Evolutionary conservation across 2,797 vertebrate species (phyloP), one percentile per base, ranked within the genome.

Genomic region (Lithobates pipiens): DNA sequence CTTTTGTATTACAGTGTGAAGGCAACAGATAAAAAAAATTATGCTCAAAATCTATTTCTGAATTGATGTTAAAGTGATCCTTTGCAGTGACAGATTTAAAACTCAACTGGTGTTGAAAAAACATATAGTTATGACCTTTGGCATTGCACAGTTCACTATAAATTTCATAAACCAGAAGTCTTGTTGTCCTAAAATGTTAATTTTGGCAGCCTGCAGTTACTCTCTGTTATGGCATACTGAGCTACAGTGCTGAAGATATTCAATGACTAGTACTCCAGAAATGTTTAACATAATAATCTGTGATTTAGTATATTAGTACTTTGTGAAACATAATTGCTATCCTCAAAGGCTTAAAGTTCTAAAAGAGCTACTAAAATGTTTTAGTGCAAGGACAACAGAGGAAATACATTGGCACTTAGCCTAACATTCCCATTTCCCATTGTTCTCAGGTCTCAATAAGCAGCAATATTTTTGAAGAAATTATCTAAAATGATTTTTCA

Each of bases 281-380:
- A 70, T 80, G 44, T 72, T 61, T 57, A 29, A 72, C 54, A n/a
- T 27, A 71, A 80, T 80, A 80, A 50, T 9, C 18, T 80, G n/a
- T 54, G 46, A 80, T 80, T 80, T 72, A 72, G 44, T 57, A 39
- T 25, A 80, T 54, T 71, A 71, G 27, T 67, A 32, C 32, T 46
- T 44, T 70, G 23, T 70, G 42, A 80, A 71, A 4, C 11, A 36
- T 50, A 71, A 71, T 10, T 34, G 29, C 18, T 68, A 67, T 65
- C 54, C 61, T 46, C 65, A 21, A 34, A 54, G 68, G 15, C 50
- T 80, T 34, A 11, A 23, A n/a, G 23, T 42, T 1, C 46, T 23
- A 72, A 65, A 61, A 36, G 69, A 34, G 68, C 67, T 57, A 46
- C 46, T 46, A 36, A 46, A 46, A 65, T 44, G 29, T 29, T 68